Evolutionary conservation across 1,140 invertebrate species (phyloP).

Genomic region (Papilio xuthus): DNA sequence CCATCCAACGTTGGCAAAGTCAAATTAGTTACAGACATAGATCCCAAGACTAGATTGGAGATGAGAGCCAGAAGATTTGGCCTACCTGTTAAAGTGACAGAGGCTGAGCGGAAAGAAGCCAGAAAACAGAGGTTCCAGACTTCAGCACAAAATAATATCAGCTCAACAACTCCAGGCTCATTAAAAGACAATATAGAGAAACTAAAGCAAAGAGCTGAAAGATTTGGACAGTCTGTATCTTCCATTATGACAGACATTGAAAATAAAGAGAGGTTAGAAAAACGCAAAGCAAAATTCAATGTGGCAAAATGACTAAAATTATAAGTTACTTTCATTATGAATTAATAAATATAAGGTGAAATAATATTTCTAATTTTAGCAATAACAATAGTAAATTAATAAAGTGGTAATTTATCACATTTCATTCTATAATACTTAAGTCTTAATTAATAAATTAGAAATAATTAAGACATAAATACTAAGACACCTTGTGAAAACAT

Average conservation of each 20-base stretch:
- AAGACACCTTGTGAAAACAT: neutral
- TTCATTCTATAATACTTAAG: neutral
- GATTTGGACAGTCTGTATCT: constrained; percentile 89
- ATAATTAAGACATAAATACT: neutral
- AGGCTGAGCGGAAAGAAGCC: constrained; percentile 84
- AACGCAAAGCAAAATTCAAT: constrained; percentile 87
- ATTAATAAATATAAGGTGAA: constrained; percentile 1
- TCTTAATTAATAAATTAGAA: neutral
- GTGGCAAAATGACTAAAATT: constrained; percentile 49
- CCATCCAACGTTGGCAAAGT: constrained; percentile 54
- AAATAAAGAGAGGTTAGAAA: constrained; percentile 85
- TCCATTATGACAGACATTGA: constrained; percentile 85
- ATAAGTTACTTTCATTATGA: constrained; percentile 1
- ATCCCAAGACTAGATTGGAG: constrained; percentile 87
- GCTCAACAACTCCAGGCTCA: constrained; percentile 73
- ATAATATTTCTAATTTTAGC: constrained; percentile 12
- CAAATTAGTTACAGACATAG: constrained; percentile 84
- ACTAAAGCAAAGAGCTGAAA: constrained; percentile 87
- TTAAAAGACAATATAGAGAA: constrained; percentile 82
- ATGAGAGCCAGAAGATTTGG: constrained; percentile 92
- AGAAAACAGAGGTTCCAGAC: constrained; percentile 84
- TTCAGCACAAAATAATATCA: constrained; percentile 45
- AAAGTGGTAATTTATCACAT: neutral
- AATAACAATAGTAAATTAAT: constrained; percentile 22
- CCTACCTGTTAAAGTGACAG: constrained; percentile 81